Evolutionary conservation across 1,140 invertebrate species (phyloP).

Genomic region (Galendromus occidentalis): DNA sequence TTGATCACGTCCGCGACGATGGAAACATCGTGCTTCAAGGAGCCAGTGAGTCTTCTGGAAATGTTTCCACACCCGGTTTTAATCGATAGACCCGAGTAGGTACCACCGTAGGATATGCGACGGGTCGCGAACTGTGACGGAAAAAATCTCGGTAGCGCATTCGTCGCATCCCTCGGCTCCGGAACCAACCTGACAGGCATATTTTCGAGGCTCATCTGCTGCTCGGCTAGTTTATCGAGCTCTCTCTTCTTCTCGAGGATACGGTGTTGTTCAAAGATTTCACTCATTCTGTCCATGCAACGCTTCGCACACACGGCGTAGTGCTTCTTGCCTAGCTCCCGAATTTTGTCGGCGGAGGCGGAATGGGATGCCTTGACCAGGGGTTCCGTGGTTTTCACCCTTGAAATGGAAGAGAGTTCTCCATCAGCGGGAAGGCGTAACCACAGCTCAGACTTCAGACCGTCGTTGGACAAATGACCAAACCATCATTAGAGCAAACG

Average conservation of each 20-base stretch:
- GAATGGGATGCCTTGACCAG: background rate
- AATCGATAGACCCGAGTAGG: too few relatives aligned
- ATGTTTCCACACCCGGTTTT: background rate
- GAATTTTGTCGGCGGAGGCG: background rate
- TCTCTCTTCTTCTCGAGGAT: background rate
- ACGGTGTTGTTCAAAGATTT: background rate
- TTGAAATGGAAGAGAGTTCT: background rate
- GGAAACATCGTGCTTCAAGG: background rate
- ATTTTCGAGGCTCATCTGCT: background rate
- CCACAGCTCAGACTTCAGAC: too few relatives aligned
- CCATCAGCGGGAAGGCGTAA: too few relatives aligned
- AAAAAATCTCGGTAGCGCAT: too few relatives aligned
- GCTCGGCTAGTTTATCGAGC: background rate
- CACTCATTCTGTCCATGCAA: background rate
- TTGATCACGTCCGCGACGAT: background rate
- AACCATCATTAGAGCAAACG: too few relatives aligned
- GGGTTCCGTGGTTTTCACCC: background rate
- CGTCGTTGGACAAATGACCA: too few relatives aligned
- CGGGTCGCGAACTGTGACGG: too few relatives aligned
- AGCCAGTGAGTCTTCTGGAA: constrained; percentile 1
- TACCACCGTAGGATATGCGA: too few relatives aligned
- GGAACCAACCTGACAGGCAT: background rate
- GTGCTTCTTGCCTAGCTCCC: background rate
- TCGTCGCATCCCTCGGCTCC: too few relatives aligned
- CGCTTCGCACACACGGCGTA: background rate